Percentiles rank a stretch among this genome's conserved stretches.
These are phyloP conservation scores for Caenorhabditis sulstoni DNA, from an alignment of 2,888 invertebrate genomes.

Conservation along the genomic window DNA sequence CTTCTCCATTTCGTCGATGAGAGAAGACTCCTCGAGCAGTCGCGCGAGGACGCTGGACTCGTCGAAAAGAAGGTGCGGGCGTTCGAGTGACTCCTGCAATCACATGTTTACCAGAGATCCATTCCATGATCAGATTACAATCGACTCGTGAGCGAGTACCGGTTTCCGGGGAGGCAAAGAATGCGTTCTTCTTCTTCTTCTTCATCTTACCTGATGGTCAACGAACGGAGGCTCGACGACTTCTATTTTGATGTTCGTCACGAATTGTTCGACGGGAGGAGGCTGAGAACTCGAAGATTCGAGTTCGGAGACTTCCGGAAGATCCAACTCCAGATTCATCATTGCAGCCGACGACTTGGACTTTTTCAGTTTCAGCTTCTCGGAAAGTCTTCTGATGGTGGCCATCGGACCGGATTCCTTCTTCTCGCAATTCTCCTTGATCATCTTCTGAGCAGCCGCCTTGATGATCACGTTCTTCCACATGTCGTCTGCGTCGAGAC, in stretches of 20 bases:
- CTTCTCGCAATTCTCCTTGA: slow-evolving; percentile 44
- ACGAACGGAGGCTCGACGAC: slow-evolving; percentile 3
- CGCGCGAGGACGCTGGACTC: slow-evolving; percentile 33
- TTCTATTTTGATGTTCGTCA: slow-evolving; percentile 55
- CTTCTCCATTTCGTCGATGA: slow-evolving; percentile 29
- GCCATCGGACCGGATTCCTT: slow-evolving; percentile 54
- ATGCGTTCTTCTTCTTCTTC: background rate
- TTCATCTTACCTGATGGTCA: slow-evolving; percentile 15
- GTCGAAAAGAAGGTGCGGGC: slow-evolving; percentile 37
- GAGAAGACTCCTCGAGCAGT: slow-evolving; percentile 51
- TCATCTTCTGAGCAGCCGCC: slow-evolving; percentile 54
- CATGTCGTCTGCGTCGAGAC: slow-evolving; percentile 51
- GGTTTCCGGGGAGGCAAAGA: slow-evolving; percentile 25
- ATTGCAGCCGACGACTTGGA: slow-evolving; percentile 46
- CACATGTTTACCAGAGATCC: background rate
- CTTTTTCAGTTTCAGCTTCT: slow-evolving; percentile 54
- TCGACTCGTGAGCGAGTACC: slow-evolving; percentile 17
- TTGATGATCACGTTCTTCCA: slow-evolving; percentile 65
- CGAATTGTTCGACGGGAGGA: slow-evolving; percentile 6
- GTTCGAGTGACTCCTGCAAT: slow-evolving; percentile 35
- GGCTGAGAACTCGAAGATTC: slow-evolving; percentile 3
- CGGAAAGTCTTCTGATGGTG: slow-evolving; percentile 50
- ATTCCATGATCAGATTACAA: slow-evolving; percentile 4
- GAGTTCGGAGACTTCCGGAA: slow-evolving; percentile 10
- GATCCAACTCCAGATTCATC: slow-evolving; percentile 42